Base-by-base conservation (phyloP, 2,888 invertebrate genomes). In the Dermolepida albohirtum region DNA sequence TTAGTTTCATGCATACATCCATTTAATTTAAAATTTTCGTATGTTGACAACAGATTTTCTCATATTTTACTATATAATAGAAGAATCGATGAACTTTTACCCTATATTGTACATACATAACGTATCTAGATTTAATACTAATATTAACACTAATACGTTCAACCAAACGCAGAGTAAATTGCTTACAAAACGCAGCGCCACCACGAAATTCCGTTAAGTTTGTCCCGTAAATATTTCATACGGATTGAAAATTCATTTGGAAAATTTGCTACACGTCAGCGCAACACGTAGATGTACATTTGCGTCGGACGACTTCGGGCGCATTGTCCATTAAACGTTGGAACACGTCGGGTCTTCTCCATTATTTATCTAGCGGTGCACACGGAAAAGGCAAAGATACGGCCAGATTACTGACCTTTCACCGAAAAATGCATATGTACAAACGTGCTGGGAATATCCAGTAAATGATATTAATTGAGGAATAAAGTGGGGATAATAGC, bases 201-300 rank as follows among this genome's bases (percentile, higher is more conserved):
- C 59, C 52, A 57, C 66, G 57, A 51, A 57, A 66, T 66, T 57
- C 66, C 49, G 64, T 50, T 51, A 66, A 59, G 66, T 66, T 66
- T 66, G 51, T 34, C 59, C 49, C 41, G 57, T 66, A 50, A 66
- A 66, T 66, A 66, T 66, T 66, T 66, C 57, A 66, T 49, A 59
- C 39, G 59, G 59, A 66, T 66, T 66, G 66, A 66, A 66, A 66
- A 66, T 66, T 66, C 59, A 66, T 66, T 66, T 66, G 57, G 59
- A 50, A 59, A 66, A 66, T 57, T 66, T 66, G 59, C 50, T 66
- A 66, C 66, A 66, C 64, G 64, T 64, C 64, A 64, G 64, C 64
- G 59, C 44, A 59, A 59, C 59, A 44, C 59, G 59, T 59, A 59
- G 59, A 22, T 29, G 59, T 47, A 43, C 12, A 59, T 29, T 29